Base-by-base conservation (phyloP, 2,113 vertebrate species). In the Nesoenas mayeri region DNA sequence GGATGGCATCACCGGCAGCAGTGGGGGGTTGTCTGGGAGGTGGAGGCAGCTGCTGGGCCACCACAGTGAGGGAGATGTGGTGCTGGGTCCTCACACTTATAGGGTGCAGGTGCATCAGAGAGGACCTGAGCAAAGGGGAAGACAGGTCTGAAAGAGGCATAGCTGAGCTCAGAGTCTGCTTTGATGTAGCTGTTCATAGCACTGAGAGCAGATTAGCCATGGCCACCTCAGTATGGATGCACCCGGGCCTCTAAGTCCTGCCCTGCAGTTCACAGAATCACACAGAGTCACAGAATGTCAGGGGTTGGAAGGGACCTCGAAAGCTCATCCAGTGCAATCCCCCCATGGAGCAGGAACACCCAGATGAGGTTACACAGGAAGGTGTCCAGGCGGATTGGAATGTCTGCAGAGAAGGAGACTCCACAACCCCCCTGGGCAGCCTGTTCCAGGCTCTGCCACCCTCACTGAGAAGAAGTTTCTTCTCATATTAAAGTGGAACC, bases 51-150 rank as follows among this genome's bases (percentile, higher is more conserved):
- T 42, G 44, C 26, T 3, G 2, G 2, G 20, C 4, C 6, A 13
- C 34, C 2, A 4, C 0, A 0, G 40, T 12, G 22, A 6, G 7
- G 26, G 26, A 53, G 28, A 36, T 69, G 13, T 4, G 12, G 36
- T 42, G 26, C 32, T 75, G 71, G 26, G 56, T 92, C 16, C 57
- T 78, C n/a, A 20, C 5, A 10, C 20, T 12, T 1, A 0, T 7
- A 20, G 47, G 13, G 10, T 62, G 15, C 25, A 28, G 0, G 0
- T 14, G 19, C 2, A 6, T 18, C 48, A 65, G 58, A 72, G 19
- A 67, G 34, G 38, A 79, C 34, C 29, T 51, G 7, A 44, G 28
- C 21, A 69, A 75, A 89, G n/a, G 54, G 15, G 31, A 54, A 53
- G 26, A 32, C 19, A 36, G 70, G 18, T 67, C 42, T 71, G 22